A percentile compares a stretch with the other conserved stretches of the same genome.
Evolutionary conservation across 1,140 invertebrate genomes (phyloP).

Genomic region (Drosophila virilis): DNA sequence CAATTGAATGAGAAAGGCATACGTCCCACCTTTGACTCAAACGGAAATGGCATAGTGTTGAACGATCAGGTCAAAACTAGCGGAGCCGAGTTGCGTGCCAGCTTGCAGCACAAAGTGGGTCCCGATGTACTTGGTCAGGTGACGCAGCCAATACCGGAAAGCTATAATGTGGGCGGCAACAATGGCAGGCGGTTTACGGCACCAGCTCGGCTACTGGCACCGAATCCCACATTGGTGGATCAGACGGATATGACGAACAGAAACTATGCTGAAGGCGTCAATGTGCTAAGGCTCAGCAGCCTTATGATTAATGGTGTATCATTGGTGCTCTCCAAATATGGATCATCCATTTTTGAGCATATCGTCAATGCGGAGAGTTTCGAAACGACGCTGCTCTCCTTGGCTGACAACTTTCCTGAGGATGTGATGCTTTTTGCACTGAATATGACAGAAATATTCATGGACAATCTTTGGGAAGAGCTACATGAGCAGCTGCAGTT

Average conservation of each 20-base stretch:
- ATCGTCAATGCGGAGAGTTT: conserved; percentile 55
- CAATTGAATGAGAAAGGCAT: conserved; percentile 60
- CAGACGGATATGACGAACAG: conserved; percentile 5
- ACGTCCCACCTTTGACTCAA: conserved; percentile 46
- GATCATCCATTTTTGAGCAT: conserved; percentile 27
- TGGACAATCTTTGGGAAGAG: conserved; percentile 38
- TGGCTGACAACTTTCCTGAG: conserved; percentile 20
- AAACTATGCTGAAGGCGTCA: conserved; percentile 41
- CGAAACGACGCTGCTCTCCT: conserved; percentile 21
- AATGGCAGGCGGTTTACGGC: neutral
- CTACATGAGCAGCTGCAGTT: conserved; percentile 42
- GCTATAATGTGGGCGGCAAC: neutral
- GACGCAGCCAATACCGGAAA: conserved; percentile 37
- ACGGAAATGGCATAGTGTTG: conserved; percentile 53
- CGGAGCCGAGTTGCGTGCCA: conserved; percentile 54
- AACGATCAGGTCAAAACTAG: conserved; percentile 59
- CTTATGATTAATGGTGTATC: conserved; percentile 29
- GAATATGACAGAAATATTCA: conserved; percentile 35
- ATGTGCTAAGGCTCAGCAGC: conserved; percentile 29
- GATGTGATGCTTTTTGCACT: conserved; percentile 31
- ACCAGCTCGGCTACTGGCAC: conserved; percentile 22
- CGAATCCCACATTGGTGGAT: neutral
- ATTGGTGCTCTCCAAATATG: conserved; percentile 35
- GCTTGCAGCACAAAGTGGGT: conserved; percentile 66
- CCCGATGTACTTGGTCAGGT: conserved; percentile 56